A percentile compares a stretch with the other conserved stretches of the same genome.
Conservation (phyloP, 2,797 vertebrate species). For the Oreonectes daqikongensis region DNA sequence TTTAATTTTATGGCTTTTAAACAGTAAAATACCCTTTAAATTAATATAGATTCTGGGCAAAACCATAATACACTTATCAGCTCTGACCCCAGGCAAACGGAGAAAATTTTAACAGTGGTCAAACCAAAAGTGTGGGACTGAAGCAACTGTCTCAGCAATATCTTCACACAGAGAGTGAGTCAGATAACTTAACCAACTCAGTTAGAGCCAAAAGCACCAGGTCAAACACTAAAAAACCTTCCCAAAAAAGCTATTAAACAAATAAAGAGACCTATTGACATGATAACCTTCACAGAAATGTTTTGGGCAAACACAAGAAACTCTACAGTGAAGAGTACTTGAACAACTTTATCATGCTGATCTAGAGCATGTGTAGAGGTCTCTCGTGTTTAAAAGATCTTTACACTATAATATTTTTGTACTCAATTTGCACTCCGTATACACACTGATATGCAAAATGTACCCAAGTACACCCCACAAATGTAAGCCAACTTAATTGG, state of each 20-base stretch:
- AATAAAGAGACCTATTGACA: neutral
- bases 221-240: neutral
- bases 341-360: neutral
- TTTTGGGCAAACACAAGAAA: too few relatives aligned
- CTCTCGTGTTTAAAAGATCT: neutral
- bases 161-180: neutral
- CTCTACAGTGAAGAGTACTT: neutral
- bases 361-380: neutral
- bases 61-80: neutral
- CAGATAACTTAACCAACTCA: neutral
- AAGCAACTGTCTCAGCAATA: neutral
- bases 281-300: too few relatives aligned
- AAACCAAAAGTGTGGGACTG: neutral
- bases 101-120: slow-evolving; percentile 12
- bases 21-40: neutral
- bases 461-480: neutral
- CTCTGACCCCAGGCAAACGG: neutral
- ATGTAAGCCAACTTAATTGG: neutral
- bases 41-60: neutral
- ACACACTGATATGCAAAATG: slow-evolving; percentile 20
- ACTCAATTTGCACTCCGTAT: neutral
- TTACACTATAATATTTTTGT: neutral
- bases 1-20: neutral
- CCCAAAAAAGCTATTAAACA: neutral
- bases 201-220: neutral